Base-by-base conservation (phyloP, 37 sponge, comb jelly and placozoan genomes). In the Diacarnus erythraeanus region DNA sequence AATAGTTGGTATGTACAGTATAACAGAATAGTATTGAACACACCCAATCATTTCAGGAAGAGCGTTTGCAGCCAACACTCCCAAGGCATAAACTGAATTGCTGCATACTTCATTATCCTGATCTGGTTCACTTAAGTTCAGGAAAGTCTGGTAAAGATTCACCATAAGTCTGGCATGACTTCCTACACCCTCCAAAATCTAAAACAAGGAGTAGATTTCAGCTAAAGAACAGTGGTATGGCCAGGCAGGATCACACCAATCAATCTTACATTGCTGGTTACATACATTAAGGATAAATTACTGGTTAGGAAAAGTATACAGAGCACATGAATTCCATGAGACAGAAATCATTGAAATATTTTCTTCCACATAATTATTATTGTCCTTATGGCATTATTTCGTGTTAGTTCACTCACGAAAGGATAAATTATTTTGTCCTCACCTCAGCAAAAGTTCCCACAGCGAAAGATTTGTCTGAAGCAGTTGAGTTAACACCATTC, bases 361-460 rank as follows among this genome's bases (percentile, higher is more conserved):
- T n/a, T n/a, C n/a, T n/a, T n/a, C n/a, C n/a, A n/a, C n/a, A n/a
- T n/a, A n/a, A n/a, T n/a, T n/a, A n/a, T n/a, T n/a, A n/a, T n/a
- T n/a, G n/a, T n/a, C n/a, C n/a, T n/a, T n/a, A n/a, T n/a, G n/a
- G n/a, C n/a, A n/a, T n/a, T n/a, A n/a, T n/a, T n/a, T n/a, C n/a
- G n/a, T n/a, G n/a, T n/a, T n/a, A n/a, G n/a, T n/a, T n/a, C n/a
- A n/a, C n/a, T n/a, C n/a, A n/a, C n/a, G n/a, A n/a, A n/a, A n/a
- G n/a, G n/a, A n/a, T n/a, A n/a, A n/a, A n/a, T n/a, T n/a, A n/a
- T n/a, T n/a, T n/a, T n/a, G 43, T 22, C 9, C 27, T 57, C 26
- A 95, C 96, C 81, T 95, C 96, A 54, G 87, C 90, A 51, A 92
- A 39, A 44, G 94, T 95, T 38, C 96, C 96, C 44, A 92, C 38